Evolutionary conservation across 2,888 invertebrate genomes (phyloP), one percentile per base, ranked within the genome.

Genomic region (Dorcus hopei): DNA sequence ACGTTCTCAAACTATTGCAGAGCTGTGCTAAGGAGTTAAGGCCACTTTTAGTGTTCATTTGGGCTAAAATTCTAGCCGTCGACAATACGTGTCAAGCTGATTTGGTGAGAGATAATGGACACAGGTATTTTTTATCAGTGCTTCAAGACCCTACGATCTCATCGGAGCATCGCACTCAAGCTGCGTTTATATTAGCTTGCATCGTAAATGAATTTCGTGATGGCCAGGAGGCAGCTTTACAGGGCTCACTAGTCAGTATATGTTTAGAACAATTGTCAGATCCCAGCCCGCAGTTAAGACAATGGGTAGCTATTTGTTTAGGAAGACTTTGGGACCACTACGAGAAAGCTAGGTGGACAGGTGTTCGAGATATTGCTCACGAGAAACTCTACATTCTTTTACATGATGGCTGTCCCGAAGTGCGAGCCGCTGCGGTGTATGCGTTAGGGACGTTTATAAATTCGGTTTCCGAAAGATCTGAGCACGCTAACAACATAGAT

Each of bases 61-160:
- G 99, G 99, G 97, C 99, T 14, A 97, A 97, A 81, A 97, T 99
- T 70, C 82, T 99, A 58, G 96, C 97, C 38, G 95, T 97, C 4
- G 98, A 99, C 77, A 90, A 89, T 76, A 92, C 90, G 49, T 98
- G 97, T 74, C 97, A 98, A 81, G 88, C 88, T 58, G 97, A 98
- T 78, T 81, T 98, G 69, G 95, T 97, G 16, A 89, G 96, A 69
- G 97, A 97, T 63, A 88, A 88, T 73, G 91, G 95, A 9, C 95
- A 97, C 79, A 95, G 93, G 76, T 97, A 97, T 79, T 99, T 99
- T 78, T 80, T 99, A 45, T 85, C 91, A 1, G 91, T 98, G 49
- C 85, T 99, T 11, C 91, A 94, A 74, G 98, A 99, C 75, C 84
- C 87, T 9, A 81, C 87, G 1, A 89, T 96, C 67, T 87, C 90